phyloP scores from a whole-genome alignment of 23 tunicate genomes.

The Halocynthia roretzi region DNA sequence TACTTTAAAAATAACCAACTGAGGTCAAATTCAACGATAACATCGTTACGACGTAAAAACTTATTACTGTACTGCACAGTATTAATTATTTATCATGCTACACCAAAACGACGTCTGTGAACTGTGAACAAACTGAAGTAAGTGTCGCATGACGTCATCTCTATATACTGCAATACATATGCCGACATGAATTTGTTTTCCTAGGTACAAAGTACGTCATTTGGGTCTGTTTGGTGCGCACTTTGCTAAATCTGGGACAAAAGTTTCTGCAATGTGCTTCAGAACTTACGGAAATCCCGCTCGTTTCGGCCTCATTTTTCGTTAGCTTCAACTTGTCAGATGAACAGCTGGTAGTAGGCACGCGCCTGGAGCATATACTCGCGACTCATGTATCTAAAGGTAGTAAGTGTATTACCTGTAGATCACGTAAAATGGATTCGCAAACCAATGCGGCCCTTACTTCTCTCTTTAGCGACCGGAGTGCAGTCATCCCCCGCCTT shows the following conservation, averaged over 20 bases:
- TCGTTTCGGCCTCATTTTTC: conserved; percentile 50
- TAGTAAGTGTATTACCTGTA: not conserved
- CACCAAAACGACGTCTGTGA: too few relatives aligned
- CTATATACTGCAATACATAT: too few relatives aligned
- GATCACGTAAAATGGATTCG: not conserved
- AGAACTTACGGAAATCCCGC: conserved; percentile 76
- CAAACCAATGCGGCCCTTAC: not conserved
- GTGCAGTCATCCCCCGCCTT: conserved; percentile 35
- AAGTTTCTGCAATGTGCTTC: conserved; percentile 80
- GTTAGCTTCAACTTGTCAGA: conserved; percentile 77
- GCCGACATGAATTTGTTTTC: not conserved
- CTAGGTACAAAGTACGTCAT: conserved; percentile 85
- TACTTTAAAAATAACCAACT: too few relatives aligned
- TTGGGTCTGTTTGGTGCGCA: conserved; percentile 85
- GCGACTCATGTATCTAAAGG: conserved; percentile 90
- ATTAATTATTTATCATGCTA: too few relatives aligned
- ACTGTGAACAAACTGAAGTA: too few relatives aligned
- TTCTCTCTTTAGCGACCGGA: conserved; percentile 61
- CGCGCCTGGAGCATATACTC: conserved; percentile 61
- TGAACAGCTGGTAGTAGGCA: conserved; percentile 56
- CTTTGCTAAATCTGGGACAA: conserved; percentile 82
- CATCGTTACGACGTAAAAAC: too few relatives aligned
- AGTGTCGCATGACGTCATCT: too few relatives aligned
- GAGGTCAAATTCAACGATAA: too few relatives aligned
- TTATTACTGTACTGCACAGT: too few relatives aligned